Evolutionary conservation across 2,113 vertebrate genomes (phyloP), one percentile per base, ranked within the genome.

Genomic region (Leucopsar rothschildi): DNA sequence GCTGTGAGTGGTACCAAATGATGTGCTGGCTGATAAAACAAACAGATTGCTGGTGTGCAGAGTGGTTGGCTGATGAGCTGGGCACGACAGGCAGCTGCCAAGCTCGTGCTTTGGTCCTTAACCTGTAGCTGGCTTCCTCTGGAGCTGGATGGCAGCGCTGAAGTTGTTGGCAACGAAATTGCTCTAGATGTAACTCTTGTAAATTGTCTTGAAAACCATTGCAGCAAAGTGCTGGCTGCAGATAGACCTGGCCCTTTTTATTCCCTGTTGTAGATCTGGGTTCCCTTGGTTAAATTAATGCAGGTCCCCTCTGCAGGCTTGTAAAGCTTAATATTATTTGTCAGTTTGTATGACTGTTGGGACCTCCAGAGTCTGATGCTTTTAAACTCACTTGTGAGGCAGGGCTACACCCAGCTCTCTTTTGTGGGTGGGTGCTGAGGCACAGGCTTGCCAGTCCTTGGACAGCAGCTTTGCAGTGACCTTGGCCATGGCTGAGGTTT

Each of bases 241-340:
- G 42, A 33, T 31, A 59, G 59, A 64, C 18, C 27, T 9, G 10
- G 9, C 35, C 25, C 20, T 40, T 86, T 70, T 80, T 61, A 57
- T 24, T 44, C 10, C 2, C 4, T 0, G 0, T 17, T 28, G 13
- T 24, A 52, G 47, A 56, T 65, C 52, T 92, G 21, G 4, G 16
- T 76, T 82, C 27, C 55, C 14, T 42, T 44, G 20, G 11, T 44
- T 10, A 59, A 85, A 47, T 55, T 27, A 64, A 37, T 44, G 57
- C 44, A 57, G 19, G 69, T 76, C 37, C 12, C 55, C 11, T 80
- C 49, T 60, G 24, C 35, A 35, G 3, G 0, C 37, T 73, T 73
- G 45, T 25, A 44, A 72, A 69, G 9, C 9, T 69, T 88, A 42
- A 4, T 66, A 23, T 68, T 64, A 25, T 63, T 68, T 86, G 23